Evolutionary conservation across 2,113 vertebrate species (phyloP).

Genomic region (Paracyprichromis sp.): DNA sequence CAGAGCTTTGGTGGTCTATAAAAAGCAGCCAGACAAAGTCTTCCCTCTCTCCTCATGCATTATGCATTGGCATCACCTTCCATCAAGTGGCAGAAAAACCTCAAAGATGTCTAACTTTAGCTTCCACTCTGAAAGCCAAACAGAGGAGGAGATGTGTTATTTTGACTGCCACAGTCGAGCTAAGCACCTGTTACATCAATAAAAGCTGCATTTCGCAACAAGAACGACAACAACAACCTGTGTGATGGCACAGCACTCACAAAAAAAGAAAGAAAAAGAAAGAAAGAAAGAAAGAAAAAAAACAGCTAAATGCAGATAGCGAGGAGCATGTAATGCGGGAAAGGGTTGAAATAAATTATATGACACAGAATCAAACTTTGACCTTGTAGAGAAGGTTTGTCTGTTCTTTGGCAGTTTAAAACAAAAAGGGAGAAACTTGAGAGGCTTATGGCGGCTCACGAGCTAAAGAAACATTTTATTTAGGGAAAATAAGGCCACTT

Average conservation of each 20-base stretch:
- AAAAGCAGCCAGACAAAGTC: constrained; percentile 92
- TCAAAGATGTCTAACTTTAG: constrained; percentile 89
- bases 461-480: not conserved
- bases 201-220: constrained; percentile 55
- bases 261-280: not conserved
- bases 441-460: not conserved
- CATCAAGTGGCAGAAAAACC: constrained; percentile 87
- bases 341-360: not conserved
- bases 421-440: not conserved
- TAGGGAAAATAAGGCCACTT: not conserved
- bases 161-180: constrained; percentile 63
- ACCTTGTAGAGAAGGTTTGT: constrained; percentile 17
- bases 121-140: constrained; percentile 64
- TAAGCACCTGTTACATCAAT: constrained; percentile 77
- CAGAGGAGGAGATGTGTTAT: constrained; percentile 45
- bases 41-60: constrained; percentile 95
- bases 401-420: not conserved
- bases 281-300: not conserved
- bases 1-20: constrained; percentile 76
- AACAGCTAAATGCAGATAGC: constrained; percentile 31
- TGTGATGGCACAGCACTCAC: constrained; percentile 33
- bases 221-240: constrained; percentile 53
- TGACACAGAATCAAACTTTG: constrained; percentile 17
- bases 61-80: constrained; percentile 91
- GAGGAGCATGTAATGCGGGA: not conserved